These are phyloP conservation scores for Mormyrus lacerda DNA, from an alignment of 2,113 vertebrate species.

Conservation along the genomic window DNA sequence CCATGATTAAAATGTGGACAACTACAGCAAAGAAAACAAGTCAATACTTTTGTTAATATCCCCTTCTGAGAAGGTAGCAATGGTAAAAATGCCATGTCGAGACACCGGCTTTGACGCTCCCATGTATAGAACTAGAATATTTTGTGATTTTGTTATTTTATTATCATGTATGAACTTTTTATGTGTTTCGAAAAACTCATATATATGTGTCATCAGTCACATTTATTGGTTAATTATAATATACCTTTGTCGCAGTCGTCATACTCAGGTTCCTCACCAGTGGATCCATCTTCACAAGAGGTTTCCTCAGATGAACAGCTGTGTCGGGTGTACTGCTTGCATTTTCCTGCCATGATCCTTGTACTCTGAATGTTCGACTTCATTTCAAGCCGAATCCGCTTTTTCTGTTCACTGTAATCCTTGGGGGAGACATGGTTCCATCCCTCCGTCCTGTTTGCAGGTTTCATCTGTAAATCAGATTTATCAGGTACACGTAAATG, in stretches of 20 bases:
- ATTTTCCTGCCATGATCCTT: conserved; percentile 15
- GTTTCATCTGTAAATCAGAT: neutral
- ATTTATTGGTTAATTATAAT: neutral
- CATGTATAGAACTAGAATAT: neutral
- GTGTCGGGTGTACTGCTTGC: conserved; percentile 9
- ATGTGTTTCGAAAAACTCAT: neutral
- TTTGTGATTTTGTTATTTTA: neutral
- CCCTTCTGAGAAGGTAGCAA: neutral
- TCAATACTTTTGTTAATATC: neutral
- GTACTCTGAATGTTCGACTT: neutral
- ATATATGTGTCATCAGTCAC: neutral
- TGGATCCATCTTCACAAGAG: conserved; percentile 31
- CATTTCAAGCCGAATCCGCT: neutral
- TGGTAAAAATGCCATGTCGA: neutral
- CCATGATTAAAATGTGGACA: neutral
- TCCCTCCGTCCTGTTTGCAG: neutral
- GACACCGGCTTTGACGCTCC: neutral
- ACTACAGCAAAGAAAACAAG: neutral
- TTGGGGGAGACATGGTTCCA: neutral
- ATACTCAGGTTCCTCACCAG: conserved; percentile 34
- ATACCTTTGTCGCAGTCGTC: conserved; percentile 37
- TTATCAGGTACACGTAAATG: conserved; percentile 14
- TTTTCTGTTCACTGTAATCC: neutral
- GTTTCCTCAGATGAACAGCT: conserved; percentile 25
- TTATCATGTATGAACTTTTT: neutral